These are phyloP conservation scores for Actenoides lindsayi DNA, from an alignment of 2,113 vertebrate species.

Conservation along the genomic window DNA sequence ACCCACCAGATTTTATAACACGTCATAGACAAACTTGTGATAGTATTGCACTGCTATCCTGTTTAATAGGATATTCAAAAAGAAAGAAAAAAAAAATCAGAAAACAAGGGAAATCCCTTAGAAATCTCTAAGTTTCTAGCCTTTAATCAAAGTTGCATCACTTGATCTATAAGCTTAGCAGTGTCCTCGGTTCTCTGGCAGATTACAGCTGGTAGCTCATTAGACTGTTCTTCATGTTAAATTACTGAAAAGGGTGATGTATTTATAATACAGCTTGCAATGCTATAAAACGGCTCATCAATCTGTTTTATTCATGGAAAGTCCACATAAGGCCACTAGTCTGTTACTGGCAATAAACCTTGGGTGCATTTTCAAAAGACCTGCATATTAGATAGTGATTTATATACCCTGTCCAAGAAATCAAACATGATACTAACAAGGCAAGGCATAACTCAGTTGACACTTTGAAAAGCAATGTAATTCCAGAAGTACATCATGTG, in stretches of 20 bases:
- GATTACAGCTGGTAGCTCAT: constrained; percentile 66
- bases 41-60: neutral
- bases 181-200: constrained; percentile 35
- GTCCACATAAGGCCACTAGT: constrained; percentile 79
- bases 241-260: constrained; percentile 80
- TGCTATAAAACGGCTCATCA: constrained; percentile 83
- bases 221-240: constrained; percentile 75
- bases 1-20: neutral
- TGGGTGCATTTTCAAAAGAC: constrained; percentile 77
- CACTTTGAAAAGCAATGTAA: constrained; percentile 67
- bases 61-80: neutral
- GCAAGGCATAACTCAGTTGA: constrained; percentile 56
- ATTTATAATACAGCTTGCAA: constrained; percentile 79
- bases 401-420: constrained; percentile 73
- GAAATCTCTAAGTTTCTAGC: constrained; percentile 26
- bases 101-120: constrained; percentile 37
- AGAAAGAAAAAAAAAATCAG: constrained; percentile 11
- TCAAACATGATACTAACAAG: constrained; percentile 75
- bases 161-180: constrained; percentile 31
- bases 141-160: constrained; percentile 18
- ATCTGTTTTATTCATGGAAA: constrained; percentile 82
- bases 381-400: constrained; percentile 76
- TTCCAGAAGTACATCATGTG: constrained; percentile 31
- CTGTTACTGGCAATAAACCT: constrained; percentile 82
- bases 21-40: neutral